A percentile compares a stretch with the other conserved stretches of the same genome.
phyloP scores from a whole-genome alignment of 2,888 invertebrate genomes.

The Marronus borbonicus region DNA sequence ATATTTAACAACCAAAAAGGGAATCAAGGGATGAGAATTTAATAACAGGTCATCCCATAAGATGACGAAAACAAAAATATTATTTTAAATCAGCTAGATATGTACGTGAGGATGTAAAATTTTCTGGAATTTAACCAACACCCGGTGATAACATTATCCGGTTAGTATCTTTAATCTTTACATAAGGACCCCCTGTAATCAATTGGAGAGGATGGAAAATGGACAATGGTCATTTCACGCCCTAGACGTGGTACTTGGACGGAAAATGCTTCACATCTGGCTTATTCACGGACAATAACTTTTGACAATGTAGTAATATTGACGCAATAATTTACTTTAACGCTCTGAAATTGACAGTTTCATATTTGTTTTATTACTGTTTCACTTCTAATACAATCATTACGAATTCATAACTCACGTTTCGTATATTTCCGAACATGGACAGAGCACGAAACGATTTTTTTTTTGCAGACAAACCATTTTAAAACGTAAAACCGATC shows the following conservation, averaged over 20 bases:
- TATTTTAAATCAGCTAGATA: neutral
- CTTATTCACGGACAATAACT: conserved; percentile 55
- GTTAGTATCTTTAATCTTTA: neutral
- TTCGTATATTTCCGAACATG: neutral
- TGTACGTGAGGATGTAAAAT: conserved; percentile 22
- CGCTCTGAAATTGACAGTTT: conserved; percentile 66
- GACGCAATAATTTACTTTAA: conserved; percentile 49
- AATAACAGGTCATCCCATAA: no score
- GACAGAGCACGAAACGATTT: neutral
- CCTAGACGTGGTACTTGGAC: conserved; percentile 22
- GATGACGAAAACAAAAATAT: no score
- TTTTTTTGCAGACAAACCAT: no score
- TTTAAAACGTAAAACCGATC: neutral
- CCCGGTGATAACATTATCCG: neutral
- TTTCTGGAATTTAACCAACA: conserved; percentile 8
- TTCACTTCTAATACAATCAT: conserved; percentile 59
- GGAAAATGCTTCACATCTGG: conserved; percentile 53
- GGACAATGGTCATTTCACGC: conserved; percentile 55
- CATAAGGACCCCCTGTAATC: conserved; percentile 3
- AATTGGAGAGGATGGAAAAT: conserved; percentile 48
- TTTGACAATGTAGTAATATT: conserved; percentile 53
- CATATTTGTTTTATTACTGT: conserved; percentile 65
- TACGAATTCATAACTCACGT: conserved; percentile 64
- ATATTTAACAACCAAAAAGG: no score
- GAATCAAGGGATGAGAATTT: no score